Base-by-base conservation (phyloP, 2,113 vertebrate genomes). In the Bagarius yarrelli region DNA sequence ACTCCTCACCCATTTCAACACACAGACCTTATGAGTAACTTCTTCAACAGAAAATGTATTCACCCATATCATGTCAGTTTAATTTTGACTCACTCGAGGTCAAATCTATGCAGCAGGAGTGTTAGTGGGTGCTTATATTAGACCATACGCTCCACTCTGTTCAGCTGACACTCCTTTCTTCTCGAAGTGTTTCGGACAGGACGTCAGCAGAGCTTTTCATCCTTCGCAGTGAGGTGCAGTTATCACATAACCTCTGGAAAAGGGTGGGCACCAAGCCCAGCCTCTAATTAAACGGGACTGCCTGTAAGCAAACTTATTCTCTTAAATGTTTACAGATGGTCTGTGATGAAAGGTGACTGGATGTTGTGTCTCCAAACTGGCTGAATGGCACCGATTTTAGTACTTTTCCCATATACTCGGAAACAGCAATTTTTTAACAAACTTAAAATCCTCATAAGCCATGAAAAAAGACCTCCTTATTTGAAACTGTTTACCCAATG, bases 211-310 rank as follows among this genome's bases (percentile, higher is more conserved):
- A 93, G 91, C 91, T 92, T 92, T 91, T 92, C 94, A 92, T 91
- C 89, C 90, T 90, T 87, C 85, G 90, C 87, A 91, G 92, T 94
- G 93, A 94, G 93, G 91, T 95, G 88, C 94, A 96, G 95, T 96
- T 95, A 95, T 94, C 94, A 89, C 94, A 94, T 94, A 94, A 92
- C 94, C 91, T 85, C 83, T 85, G 86, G 81, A 93, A 94, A 94
- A 93, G 88, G 90, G 93, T 94, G 93, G 93, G 92, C 94, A 89
- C 94, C 94, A 95, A 94, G 93, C 93, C 93, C 91, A 64, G 91
- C 91, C 94, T 93, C 92, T 94, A 94, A 95, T 95, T 94, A 95
- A 91, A 95, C 92, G 93, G 91, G 85, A 93, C 70, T 91, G 90
- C 87, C 87, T 83, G 91, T 90, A 94, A 93, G 91, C 34, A 87